Evolutionary conservation across 1,140 invertebrate genomes (phyloP).

Genomic region (Tetramorium alpestre): DNA sequence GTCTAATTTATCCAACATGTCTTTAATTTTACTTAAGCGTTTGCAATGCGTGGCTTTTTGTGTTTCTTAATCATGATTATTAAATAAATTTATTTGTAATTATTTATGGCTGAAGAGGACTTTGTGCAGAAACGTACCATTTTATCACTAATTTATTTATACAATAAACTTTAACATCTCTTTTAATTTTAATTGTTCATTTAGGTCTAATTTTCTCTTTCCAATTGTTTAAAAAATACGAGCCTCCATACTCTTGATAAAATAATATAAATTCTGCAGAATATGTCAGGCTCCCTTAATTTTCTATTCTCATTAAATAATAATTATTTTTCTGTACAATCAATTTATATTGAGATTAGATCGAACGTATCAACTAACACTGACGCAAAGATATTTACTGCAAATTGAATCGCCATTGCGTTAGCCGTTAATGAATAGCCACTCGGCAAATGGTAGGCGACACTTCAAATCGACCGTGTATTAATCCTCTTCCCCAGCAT

Average conservation of each 20-base stretch:
- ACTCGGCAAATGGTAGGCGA: neutral
- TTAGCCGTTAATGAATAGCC: slow-evolving; percentile 6
- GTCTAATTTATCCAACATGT: too few relatives aligned
- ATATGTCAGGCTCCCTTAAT: neutral
- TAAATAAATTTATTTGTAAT: too few relatives aligned
- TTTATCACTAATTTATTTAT: too few relatives aligned
- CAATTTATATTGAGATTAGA: neutral
- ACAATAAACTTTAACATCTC: too few relatives aligned
- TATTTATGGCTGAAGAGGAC: too few relatives aligned
- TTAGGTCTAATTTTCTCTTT: too few relatives aligned
- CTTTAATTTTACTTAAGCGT: too few relatives aligned
- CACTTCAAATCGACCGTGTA: neutral
- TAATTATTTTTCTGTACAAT: neutral
- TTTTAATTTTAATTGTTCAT: too few relatives aligned
- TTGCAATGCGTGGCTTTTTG: too few relatives aligned
- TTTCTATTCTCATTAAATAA: neutral
- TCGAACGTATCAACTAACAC: neutral
- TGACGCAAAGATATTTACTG: neutral
- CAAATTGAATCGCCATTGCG: slow-evolving; percentile 4
- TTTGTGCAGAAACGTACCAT: too few relatives aligned
- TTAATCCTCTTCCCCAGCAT: neutral
- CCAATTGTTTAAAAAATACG: too few relatives aligned
- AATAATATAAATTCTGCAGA: neutral
- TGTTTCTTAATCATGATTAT: too few relatives aligned
- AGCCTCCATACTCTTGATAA: neutral